phyloP scores from a whole-genome alignment of 2,888 invertebrate species.

The Serrognathus titanus region DNA sequence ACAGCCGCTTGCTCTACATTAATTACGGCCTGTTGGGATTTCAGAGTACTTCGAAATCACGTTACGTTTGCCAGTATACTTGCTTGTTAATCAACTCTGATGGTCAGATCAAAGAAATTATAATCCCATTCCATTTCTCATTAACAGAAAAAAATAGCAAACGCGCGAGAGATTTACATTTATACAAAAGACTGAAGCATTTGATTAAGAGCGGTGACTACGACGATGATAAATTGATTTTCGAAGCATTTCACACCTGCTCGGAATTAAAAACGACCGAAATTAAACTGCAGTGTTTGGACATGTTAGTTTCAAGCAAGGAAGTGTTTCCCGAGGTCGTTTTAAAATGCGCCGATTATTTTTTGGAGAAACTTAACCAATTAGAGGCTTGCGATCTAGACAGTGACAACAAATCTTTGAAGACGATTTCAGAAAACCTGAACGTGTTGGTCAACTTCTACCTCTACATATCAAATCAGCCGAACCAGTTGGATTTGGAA shows the following conservation, averaged over 20 bases:
- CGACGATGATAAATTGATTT: slow-evolving; percentile 51
- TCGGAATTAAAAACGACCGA: slow-evolving; percentile 68
- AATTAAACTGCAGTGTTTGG: slow-evolving; percentile 67
- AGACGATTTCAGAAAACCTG: slow-evolving; percentile 38
- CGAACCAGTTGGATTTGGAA: slow-evolving; percentile 26
- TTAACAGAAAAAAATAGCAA: slow-evolving; percentile 84
- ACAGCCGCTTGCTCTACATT: slow-evolving; percentile 75
- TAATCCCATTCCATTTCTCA: slow-evolving; percentile 88
- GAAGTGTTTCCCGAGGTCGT: slow-evolving; percentile 61
- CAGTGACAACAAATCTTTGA: slow-evolving; percentile 32
- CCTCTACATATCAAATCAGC: slow-evolving; percentile 25
- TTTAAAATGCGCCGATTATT: slow-evolving; percentile 51
- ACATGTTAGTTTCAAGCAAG: slow-evolving; percentile 65
- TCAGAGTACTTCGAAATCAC: slow-evolving; percentile 54
- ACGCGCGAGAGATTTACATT: slow-evolving; percentile 82
- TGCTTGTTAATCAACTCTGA: slow-evolving; percentile 82
- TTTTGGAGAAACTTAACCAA: slow-evolving; percentile 42
- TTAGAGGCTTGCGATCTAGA: slow-evolving; percentile 32
- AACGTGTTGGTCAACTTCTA: slow-evolving; percentile 38
- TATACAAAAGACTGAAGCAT: slow-evolving; percentile 72
- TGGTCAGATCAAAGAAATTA: slow-evolving; percentile 76
- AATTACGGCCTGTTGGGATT: slow-evolving; percentile 79
- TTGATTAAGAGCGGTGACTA: slow-evolving; percentile 59
- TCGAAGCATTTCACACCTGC: slow-evolving; percentile 57
- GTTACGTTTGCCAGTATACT: slow-evolving; percentile 60